Evolutionary conservation across 2,888 invertebrate species (phyloP).

Genomic region (Calephelis perditalis): DNA sequence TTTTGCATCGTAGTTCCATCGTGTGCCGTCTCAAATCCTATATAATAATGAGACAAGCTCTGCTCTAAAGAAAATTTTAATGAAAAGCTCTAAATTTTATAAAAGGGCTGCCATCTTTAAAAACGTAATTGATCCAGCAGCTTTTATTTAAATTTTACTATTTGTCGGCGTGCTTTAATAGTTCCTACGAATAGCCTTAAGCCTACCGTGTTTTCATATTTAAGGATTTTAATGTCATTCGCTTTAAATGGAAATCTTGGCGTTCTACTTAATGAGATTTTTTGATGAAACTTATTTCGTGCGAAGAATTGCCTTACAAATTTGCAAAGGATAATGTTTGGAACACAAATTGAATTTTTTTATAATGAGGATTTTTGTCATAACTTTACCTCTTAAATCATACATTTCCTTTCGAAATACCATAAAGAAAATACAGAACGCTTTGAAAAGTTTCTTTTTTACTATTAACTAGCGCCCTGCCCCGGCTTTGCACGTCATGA

Average conservation of each 20-base stretch:
- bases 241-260: slow-evolving; percentile 22
- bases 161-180: slow-evolving; percentile 31
- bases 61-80: slow-evolving; percentile 60
- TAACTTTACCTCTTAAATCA: too few relatives aligned
- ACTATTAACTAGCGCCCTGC: too few relatives aligned
- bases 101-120: slow-evolving; percentile 50
- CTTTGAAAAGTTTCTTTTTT: too few relatives aligned
- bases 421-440: too few relatives aligned
- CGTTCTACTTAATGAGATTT: slow-evolving; percentile 17
- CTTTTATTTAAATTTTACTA: slow-evolving; percentile 32
- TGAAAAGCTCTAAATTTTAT: slow-evolving; percentile 60
- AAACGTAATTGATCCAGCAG: slow-evolving; percentile 52
- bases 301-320: slow-evolving; percentile 4
- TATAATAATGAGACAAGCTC: slow-evolving; percentile 61
- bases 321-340: neutral
- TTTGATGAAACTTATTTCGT: slow-evolving; percentile 5
- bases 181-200: slow-evolving; percentile 26
- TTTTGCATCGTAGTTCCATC: slow-evolving; percentile 42
- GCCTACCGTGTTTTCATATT: slow-evolving; percentile 28
- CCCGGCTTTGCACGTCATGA: too few relatives aligned
- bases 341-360: too few relatives aligned
- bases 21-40: slow-evolving; percentile 54
- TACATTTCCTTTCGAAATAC: too few relatives aligned
- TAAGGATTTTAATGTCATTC: slow-evolving; percentile 24
- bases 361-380: too few relatives aligned